A percentile compares a stretch with the other conserved stretches of the same genome.
phyloP scores from a whole-genome alignment of 2,888 invertebrate genomes.

The Julus scandinavius region DNA sequence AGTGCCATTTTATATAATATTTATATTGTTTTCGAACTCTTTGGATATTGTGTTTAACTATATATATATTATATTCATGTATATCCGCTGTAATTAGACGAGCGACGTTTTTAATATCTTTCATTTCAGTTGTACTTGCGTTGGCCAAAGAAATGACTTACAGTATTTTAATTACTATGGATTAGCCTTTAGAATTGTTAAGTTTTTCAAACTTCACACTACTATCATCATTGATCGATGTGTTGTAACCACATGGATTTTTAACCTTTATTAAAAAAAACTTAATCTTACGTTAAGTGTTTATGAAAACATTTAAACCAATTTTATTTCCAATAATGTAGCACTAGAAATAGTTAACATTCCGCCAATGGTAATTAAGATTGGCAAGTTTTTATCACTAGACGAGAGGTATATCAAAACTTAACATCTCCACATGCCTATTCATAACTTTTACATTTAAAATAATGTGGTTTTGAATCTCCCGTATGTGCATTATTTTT shows the following conservation, averaged over 20 bases:
- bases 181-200: constrained; percentile 44
- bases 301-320: not conserved
- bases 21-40: constrained; percentile 16
- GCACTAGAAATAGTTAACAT: not conserved
- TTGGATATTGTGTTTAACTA: constrained; percentile 43
- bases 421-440: too few species aligned
- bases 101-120: constrained; percentile 39
- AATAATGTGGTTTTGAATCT: too few species aligned
- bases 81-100: constrained; percentile 25
- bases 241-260: not conserved
- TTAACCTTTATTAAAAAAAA: not conserved
- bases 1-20: constrained; percentile 46
- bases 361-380: not conserved
- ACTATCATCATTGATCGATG: not conserved
- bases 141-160: constrained; percentile 40
- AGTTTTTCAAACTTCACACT: constrained; percentile 20
- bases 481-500: too few species aligned
- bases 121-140: constrained; percentile 33
- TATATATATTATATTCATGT: not conserved
- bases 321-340: not conserved
- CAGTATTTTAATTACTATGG: constrained; percentile 43
- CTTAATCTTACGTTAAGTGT: not conserved
- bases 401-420: too few species aligned
- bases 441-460: too few species aligned
- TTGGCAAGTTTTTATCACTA: too few species aligned